Conservation (phyloP, 2,797 vertebrate genomes). For the Darevskia nairensis region DNA sequence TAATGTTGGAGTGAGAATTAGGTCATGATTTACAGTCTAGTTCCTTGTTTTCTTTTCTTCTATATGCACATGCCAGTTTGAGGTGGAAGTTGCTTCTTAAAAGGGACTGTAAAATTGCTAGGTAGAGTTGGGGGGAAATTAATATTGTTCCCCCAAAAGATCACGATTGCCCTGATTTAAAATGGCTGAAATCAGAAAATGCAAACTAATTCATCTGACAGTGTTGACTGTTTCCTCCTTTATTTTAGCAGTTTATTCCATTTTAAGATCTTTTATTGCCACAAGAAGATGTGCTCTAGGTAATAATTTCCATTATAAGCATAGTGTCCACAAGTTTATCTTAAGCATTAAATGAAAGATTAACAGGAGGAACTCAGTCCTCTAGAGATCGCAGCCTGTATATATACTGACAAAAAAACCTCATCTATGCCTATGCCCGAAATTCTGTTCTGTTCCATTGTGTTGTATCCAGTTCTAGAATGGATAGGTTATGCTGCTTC, state of each 20-base stretch:
- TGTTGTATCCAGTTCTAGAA: constrained; percentile 1
- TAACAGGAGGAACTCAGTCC: neutral
- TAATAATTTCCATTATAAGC: neutral
- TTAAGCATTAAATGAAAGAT: neutral
- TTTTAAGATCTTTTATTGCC: neutral
- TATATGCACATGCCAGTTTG: neutral
- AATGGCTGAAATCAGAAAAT: neutral
- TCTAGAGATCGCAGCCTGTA: neutral
- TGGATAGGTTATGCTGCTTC: neutral
- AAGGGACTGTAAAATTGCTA: neutral
- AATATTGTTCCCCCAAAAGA: neutral
- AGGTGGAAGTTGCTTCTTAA: neutral
- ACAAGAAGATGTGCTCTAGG: neutral
- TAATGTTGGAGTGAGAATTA: neutral
- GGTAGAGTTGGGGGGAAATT: too few relatives aligned
- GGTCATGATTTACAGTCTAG: neutral
- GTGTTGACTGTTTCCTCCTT: neutral
- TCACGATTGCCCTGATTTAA: neutral
- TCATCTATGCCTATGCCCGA: neutral
- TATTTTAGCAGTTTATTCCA: neutral
- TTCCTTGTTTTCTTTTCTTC: neutral
- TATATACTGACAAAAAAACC: too few relatives aligned
- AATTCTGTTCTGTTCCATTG: neutral
- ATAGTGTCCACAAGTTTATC: neutral
- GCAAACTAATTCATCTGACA: neutral